Conservation (phyloP, 2,888 invertebrate genomes). For the Limnephilus auricula region DNA sequence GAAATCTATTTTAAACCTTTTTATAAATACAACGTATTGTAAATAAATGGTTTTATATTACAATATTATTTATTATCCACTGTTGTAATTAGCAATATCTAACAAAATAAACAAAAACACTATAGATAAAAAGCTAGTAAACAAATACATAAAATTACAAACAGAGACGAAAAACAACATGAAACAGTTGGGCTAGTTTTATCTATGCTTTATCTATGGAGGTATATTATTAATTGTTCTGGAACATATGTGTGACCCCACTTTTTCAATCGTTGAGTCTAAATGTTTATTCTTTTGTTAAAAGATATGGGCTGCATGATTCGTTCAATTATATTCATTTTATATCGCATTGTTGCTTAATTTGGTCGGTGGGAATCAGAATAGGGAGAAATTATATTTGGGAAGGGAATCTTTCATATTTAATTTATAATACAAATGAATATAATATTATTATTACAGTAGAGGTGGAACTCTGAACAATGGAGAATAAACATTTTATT, state of each 20-base stretch:
- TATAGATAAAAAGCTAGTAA: neutral
- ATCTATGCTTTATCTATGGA: neutral
- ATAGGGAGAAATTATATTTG: neutral
- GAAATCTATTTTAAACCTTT: neutral
- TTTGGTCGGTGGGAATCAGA: neutral
- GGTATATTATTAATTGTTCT: neutral
- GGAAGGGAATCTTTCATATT: neutral
- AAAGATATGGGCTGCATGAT: constrained; percentile 8
- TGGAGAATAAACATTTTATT: neutral
- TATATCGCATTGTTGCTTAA: constrained; percentile 2
- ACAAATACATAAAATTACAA: neutral
- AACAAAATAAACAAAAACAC: neutral
- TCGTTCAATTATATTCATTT: constrained; percentile 21
- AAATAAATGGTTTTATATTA: neutral
- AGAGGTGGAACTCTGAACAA: neutral
- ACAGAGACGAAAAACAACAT: neutral
- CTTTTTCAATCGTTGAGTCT: neutral
- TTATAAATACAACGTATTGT: neutral
- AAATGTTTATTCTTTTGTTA: constrained; percentile 7
- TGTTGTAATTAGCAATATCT: neutral
- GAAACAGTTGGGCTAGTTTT: neutral
- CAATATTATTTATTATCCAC: neutral
- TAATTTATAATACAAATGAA: neutral
- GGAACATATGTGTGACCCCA: constrained; percentile 4
- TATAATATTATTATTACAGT: neutral